Evolutionary conservation across 2,888 invertebrate species (phyloP).

Genomic region (Artemia sinica): DNA sequence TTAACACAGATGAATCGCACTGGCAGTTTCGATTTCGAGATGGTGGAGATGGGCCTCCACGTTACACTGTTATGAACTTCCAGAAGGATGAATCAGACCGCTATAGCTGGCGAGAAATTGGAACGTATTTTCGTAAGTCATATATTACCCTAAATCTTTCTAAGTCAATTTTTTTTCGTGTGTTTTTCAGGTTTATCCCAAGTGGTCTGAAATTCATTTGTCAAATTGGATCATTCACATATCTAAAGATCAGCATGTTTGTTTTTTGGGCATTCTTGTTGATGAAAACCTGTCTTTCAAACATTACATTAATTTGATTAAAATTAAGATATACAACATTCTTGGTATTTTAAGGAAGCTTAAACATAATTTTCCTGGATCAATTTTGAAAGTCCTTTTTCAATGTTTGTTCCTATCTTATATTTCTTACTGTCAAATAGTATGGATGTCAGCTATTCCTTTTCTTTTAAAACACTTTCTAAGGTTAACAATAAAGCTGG

Average conservation of each 20-base stretch:
- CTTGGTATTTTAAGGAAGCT: too few relatives aligned
- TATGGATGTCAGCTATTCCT: too few relatives aligned
- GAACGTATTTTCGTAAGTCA: conserved; percentile 35
- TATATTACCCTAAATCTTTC: background rate
- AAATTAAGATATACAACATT: too few relatives aligned
- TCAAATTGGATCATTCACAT: conserved; percentile 10
- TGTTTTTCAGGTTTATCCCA: background rate
- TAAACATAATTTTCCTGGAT: too few relatives aligned
- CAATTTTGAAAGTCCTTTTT: background rate
- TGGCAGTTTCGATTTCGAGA: conserved; percentile 35
- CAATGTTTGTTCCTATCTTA: too few relatives aligned
- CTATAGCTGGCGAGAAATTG: conserved; percentile 35
- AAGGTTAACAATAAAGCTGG: too few relatives aligned
- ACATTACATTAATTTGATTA: too few relatives aligned
- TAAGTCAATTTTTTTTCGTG: background rate
- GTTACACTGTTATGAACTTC: conserved; percentile 39
- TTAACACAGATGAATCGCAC: conserved; percentile 34
- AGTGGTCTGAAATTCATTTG: background rate
- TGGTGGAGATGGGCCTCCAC: conserved; percentile 37
- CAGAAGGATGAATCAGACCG: conserved; percentile 30
- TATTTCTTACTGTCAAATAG: too few relatives aligned
- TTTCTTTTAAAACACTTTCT: too few relatives aligned
- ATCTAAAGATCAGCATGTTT: too few relatives aligned
- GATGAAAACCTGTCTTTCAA: too few relatives aligned
- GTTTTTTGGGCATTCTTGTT: too few relatives aligned